Evolutionary conservation across 2,888 invertebrate species (phyloP).

Genomic region (Cacoxenus indagator): DNA sequence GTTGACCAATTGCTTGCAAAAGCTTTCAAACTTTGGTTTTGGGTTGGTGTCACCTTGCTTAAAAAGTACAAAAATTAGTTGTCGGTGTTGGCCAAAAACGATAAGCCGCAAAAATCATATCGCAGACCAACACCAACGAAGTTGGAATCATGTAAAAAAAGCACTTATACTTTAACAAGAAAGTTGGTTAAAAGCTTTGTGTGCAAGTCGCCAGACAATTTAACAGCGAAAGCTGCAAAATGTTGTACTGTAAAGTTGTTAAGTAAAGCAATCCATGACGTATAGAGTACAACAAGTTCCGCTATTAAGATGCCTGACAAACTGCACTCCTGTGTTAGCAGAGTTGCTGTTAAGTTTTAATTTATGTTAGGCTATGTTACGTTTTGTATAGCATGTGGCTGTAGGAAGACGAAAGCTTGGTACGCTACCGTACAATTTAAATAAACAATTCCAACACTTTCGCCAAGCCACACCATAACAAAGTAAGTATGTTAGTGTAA

Average conservation of each 20-base stretch:
- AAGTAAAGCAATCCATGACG: neutral
- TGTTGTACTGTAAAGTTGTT: neutral
- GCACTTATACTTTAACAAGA: slow-evolving; percentile 2
- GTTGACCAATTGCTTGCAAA: neutral
- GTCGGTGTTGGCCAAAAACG: slow-evolving; percentile 49
- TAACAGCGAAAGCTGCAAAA: too few species aligned
- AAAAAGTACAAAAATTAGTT: slow-evolving; percentile 28
- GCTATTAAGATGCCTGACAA: too few species aligned
- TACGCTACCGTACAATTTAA: too few species aligned
- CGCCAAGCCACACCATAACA: too few species aligned
- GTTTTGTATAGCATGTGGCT: neutral
- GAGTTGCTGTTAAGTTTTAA: slow-evolving; percentile 12
- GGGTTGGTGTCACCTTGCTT: slow-evolving; percentile 35
- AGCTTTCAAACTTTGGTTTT: slow-evolving; percentile 21
- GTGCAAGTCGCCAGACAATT: neutral
- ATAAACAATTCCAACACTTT: too few species aligned
- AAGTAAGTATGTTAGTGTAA: slow-evolving; percentile 27
- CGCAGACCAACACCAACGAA: slow-evolving; percentile 29
- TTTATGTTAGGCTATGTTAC: neutral
- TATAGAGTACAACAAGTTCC: too few species aligned
- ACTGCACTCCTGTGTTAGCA: slow-evolving; percentile 13
- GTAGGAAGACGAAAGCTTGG: neutral
- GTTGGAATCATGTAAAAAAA: neutral
- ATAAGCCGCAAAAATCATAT: slow-evolving; percentile 41
- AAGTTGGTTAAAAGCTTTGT: neutral